Base-by-base conservation (phyloP, 1,140 invertebrate species). In the Steinernema feltiae region DNA sequence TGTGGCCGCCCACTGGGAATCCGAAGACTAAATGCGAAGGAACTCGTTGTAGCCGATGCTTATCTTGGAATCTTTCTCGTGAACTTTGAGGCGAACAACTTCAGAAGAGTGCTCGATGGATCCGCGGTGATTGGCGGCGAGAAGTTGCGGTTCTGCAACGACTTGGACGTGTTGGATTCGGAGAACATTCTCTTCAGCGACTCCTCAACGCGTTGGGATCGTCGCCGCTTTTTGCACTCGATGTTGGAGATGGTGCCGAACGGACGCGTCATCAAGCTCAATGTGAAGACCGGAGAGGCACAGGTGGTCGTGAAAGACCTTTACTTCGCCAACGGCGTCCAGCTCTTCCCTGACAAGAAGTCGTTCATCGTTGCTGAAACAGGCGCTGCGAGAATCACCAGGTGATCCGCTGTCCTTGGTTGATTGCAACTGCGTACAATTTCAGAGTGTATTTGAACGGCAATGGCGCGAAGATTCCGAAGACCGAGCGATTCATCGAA, bases 271-370 rank as follows among this genome's bases (percentile, higher is more conserved):
- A 46, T 88, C 30, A 71, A 78, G 3, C 79, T 84, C 30, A 76
- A 87, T 31, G 76, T 85, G 15, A 70, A 70, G 30, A 84, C 82
- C 32, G 80, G 78, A 32, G 63, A 78, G 48, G 75, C 79, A 24
- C 77, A 70, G 31, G 76, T 83, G 7, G 70, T 87, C 1, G 70
- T 82, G 24, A 80, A 82, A 27, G 80, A 80, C 0, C 79, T 88
- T 3, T 81, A 86, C 48, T 82, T 88, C 70, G 83, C 87, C 24
- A 88, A 88, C 80, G 87, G 87, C n/a, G 69, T 88, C 32, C 82
- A 85, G 35, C 30, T 88, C n/a, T 81, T 85, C 29, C 73, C 76
- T 7, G 87, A 88, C 41, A 80, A 83, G 63, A 75, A 75, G 30
- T 83, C 81, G 46, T 12, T 88, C 1, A 29, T 88, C 15, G 80